These are phyloP conservation scores for Stichodactyla helianthus DNA, from an alignment of 64 coral and sea anemone species.

Conservation along the genomic window DNA sequence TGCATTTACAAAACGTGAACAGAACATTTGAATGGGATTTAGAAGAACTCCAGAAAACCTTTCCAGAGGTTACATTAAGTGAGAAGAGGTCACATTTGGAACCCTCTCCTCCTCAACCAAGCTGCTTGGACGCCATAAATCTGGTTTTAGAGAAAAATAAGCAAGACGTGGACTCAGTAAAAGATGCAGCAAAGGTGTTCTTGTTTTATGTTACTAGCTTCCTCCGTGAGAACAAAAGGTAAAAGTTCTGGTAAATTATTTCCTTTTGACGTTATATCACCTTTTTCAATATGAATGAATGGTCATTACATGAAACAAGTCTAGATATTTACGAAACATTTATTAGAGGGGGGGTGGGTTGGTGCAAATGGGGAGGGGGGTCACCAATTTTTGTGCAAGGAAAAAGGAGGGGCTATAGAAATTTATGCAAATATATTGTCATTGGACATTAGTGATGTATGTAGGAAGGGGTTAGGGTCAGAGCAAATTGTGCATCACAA, in stretches of 20 bases:
- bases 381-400: no score
- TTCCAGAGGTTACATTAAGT: not conserved
- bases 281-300: no score
- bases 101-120: not conserved
- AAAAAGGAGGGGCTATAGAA: no score
- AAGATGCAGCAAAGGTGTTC: conserved; percentile 63
- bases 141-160: not conserved
- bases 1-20: conserved; percentile 54
- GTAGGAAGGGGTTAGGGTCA: no score
- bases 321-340: no score
- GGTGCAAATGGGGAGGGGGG: no score
- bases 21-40: conserved; percentile 52
- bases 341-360: no score
- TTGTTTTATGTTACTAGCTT: conserved; percentile 47
- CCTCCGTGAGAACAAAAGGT: conserved; percentile 40
- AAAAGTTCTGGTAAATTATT: not conserved
- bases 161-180: not conserved
- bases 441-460: no score
- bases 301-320: no score
- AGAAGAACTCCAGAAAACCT: conserved; percentile 32
- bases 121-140: not conserved
- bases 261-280: no score
- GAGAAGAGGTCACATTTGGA: not conserved
- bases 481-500: no score
- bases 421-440: no score